phyloP scores from a whole-genome alignment of 1,140 invertebrate genomes.

The Cyclina sinensis region DNA sequence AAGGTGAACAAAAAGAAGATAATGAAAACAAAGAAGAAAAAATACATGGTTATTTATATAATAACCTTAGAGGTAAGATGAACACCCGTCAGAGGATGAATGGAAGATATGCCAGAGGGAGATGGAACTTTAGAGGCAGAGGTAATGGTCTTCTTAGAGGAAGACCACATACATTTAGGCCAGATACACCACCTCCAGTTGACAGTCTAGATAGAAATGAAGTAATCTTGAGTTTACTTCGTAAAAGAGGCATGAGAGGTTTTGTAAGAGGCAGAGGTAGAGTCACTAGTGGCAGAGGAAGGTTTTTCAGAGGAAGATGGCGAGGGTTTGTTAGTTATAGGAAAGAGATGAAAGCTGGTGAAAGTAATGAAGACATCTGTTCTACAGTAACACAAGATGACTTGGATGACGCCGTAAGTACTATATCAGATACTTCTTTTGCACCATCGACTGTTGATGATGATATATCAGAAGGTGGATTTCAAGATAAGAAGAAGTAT shows the following conservation, averaged over 20 bases:
- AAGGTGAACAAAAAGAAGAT: too few relatives aligned
- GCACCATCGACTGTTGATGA: not conserved
- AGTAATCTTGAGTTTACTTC: not conserved
- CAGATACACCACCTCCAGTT: not conserved
- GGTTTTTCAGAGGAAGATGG: not conserved
- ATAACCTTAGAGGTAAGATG: not conserved
- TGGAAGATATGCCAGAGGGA: slow-evolving; percentile 22
- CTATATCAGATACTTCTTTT: slow-evolving; percentile 1
- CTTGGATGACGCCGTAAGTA: not conserved
- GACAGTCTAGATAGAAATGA: not conserved
- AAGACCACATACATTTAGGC: not conserved
- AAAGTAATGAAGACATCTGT: not conserved
- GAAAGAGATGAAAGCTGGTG: not conserved
- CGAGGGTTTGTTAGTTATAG: slow-evolving; percentile 4
- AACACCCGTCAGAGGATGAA: not conserved
- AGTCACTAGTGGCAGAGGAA: slow-evolving; percentile 46
- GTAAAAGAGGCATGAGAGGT: not conserved
- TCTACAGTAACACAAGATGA: not conserved
- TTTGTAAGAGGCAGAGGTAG: slow-evolving; percentile 3
- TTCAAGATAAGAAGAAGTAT: not conserved
- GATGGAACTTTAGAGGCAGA: slow-evolving; percentile 20
- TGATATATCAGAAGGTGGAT: not conserved
- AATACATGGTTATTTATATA: slow-evolving; percentile 20
- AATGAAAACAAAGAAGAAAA: not conserved
- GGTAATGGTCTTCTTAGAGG: slow-evolving; percentile 49